Evolutionary conservation across 2,888 invertebrate species (phyloP).

Genomic region (Phyto melanocephala): DNA sequence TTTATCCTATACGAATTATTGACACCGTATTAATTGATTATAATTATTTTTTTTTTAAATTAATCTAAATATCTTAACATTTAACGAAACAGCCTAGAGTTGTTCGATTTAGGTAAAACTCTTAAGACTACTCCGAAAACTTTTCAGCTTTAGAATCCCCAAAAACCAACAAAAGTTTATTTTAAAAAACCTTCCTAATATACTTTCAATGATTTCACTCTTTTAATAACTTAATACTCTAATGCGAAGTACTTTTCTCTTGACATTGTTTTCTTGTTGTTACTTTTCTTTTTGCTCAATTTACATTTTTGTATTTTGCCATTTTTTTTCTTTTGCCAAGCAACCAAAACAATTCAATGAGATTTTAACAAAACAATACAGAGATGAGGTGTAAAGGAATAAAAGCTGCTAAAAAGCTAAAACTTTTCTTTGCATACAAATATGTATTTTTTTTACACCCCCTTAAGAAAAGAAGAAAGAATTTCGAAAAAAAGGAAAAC

Average conservation of each 20-base stretch:
- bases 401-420: neutral
- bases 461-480: neutral
- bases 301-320: slow-evolving; percentile 28
- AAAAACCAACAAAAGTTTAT: too few relatives aligned
- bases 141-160: too few relatives aligned
- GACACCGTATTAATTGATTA: too few relatives aligned
- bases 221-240: neutral
- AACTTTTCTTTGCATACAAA: neutral
- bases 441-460: neutral
- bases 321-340: slow-evolving; percentile 20
- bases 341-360: slow-evolving; percentile 31
- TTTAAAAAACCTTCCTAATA: too few relatives aligned
- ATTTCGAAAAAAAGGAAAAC: neutral
- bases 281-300: neutral
- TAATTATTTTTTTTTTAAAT: too few relatives aligned
- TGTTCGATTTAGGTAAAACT: too few relatives aligned
- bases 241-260: neutral
- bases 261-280: neutral
- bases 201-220: neutral
- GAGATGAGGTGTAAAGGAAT: neutral
- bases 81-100: too few relatives aligned
- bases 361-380: neutral
- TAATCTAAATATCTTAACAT: too few relatives aligned
- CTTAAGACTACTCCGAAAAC: too few relatives aligned
- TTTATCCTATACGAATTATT: too few relatives aligned